A percentile compares a stretch with the other conserved stretches of the same genome.
These are phyloP conservation scores for Lycorma delicatula DNA, from an alignment of 1,140 invertebrate species.

Conservation along the genomic window DNA sequence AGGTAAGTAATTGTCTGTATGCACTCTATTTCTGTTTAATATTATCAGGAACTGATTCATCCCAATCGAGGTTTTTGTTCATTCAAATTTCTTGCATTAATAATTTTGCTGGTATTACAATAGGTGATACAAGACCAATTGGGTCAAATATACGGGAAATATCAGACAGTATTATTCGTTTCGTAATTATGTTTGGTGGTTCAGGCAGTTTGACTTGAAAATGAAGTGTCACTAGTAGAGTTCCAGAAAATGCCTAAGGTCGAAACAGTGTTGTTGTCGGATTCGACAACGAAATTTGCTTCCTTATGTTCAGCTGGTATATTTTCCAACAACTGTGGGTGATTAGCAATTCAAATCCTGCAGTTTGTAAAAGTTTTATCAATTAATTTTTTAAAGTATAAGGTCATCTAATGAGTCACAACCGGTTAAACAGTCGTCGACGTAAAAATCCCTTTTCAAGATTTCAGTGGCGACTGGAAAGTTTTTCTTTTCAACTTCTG, in stretches of 20 bases:
- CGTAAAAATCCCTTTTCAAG: slow-evolving; percentile 24
- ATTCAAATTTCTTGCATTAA: slow-evolving; percentile 37
- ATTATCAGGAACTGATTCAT: slow-evolving; percentile 29
- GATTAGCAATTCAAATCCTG: slow-evolving; percentile 31
- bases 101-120: slow-evolving; percentile 36
- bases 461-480: slow-evolving; percentile 22
- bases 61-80: slow-evolving; percentile 33
- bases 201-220: background rate
- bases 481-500: slow-evolving; percentile 27
- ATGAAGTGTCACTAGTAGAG: slow-evolving; percentile 12
- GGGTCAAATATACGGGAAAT: slow-evolving; percentile 34
- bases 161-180: slow-evolving; percentile 26
- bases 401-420: slow-evolving; percentile 20
- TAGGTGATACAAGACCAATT: slow-evolving; percentile 34
- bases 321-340: background rate
- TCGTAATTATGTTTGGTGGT: background rate
- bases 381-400: slow-evolving; percentile 25
- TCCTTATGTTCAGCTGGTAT: background rate
- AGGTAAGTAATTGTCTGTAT: slow-evolving; percentile 21
- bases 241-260: slow-evolving; percentile 15
- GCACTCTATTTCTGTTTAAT: slow-evolving; percentile 20
- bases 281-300: background rate
- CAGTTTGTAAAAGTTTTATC: slow-evolving; percentile 21
- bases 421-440: slow-evolving; percentile 25
- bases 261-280: background rate